Base-by-base conservation (phyloP, 2,797 vertebrate genomes). In the Lacerta viridis region DNA sequence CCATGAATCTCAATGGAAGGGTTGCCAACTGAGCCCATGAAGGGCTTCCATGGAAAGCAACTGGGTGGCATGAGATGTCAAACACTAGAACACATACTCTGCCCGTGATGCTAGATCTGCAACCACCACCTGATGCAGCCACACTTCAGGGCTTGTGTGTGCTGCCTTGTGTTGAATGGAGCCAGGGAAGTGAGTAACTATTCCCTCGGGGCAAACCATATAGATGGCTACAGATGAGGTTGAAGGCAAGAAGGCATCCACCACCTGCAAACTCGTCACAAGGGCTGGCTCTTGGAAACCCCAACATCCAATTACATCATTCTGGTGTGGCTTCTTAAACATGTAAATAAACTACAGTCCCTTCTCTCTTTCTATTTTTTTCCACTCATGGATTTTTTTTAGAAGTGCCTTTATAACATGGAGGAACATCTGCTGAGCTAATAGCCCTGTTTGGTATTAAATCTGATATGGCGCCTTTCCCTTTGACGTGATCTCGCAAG, bases 391-490 rank as follows among this genome's bases (percentile, higher is more conserved):
- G 91, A 93, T n/a, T n/a, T n/a, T 33, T 1, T 72, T n/a, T 39
- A 76, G 88, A 88, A 71, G 50, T 55, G 50, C 50, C 92, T 88
- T 68, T 89, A 86, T 82, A 91, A 92, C 95, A 39, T 84, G 85
- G 92, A 93, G 91, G 89, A 96, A 94, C 91, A 91, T 90, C 91
- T 95, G 80, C 81, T 91, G 46, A 93, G 55, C 23, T 89, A 95
- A 90, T 88, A 92, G 27, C 43, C 74, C 85, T 83, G 68, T 64
- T 84, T 61, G 87, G 82, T 90, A 81, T 95, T 93, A 90, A 93
- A 94, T 84, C 88, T 85, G 86, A 90, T 91, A 91, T 91, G 86
- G 88, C 66, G 17, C 84, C 83, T 92, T 96, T 92, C 84, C 27
- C 80, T 88, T 87, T 95, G 95, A 94, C 5, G 13, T 71, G 86